Evolutionary conservation across 2,113 vertebrate genomes (phyloP).

Genomic region (Anthoscopus minutus): DNA sequence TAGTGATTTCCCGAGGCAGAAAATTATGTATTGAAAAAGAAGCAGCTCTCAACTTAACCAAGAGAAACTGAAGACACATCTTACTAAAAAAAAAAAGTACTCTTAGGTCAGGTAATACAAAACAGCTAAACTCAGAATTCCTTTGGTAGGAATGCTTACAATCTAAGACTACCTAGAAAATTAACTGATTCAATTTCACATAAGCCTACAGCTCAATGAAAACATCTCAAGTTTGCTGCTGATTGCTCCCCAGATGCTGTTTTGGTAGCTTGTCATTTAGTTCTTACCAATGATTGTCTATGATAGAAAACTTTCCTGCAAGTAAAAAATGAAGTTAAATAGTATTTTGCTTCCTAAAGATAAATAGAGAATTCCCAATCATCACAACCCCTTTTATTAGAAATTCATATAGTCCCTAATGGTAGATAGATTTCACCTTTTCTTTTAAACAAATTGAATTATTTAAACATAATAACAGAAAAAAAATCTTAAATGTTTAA

Average conservation of each 20-base stretch:
- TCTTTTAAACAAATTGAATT: neutral
- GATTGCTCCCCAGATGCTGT: neutral
- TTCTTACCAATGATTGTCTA: neutral
- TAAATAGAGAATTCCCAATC: neutral
- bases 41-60: constrained; percentile 53
- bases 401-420: neutral
- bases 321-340: neutral
- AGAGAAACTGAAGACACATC: constrained; percentile 47
- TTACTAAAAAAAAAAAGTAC: neutral
- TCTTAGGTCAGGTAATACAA: constrained; percentile 14
- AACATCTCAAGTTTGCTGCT: constrained; percentile 23
- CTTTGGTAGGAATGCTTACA: constrained; percentile 3
- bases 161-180: constrained; percentile 1
- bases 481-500: neutral
- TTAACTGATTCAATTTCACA: constrained; percentile 35
- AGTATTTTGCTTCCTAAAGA: neutral
- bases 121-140: constrained; percentile 26
- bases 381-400: neutral
- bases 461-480: neutral
- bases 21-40: constrained; percentile 60
- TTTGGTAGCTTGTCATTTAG: constrained; percentile 24
- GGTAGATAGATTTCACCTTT: neutral
- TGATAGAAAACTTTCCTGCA: neutral
- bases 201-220: constrained; percentile 26
- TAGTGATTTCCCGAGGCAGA: constrained; percentile 6